These are phyloP conservation scores for Lagocephalus sceleratus DNA, from an alignment of 2,797 vertebrate species.

Conservation along the genomic window DNA sequence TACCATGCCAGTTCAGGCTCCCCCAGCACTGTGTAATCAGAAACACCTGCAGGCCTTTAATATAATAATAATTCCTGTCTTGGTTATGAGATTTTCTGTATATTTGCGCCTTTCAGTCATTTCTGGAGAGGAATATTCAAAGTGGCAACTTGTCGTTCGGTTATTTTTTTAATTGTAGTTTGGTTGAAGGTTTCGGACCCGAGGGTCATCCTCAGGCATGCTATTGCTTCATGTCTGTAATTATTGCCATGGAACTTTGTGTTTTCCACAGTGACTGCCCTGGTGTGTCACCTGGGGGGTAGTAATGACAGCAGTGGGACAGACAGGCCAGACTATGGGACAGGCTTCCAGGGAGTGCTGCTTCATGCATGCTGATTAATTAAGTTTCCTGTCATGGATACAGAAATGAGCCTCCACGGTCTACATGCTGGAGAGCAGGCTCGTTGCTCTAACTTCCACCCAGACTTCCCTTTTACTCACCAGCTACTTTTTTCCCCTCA, in stretches of 20 bases:
- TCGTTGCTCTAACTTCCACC: neutral
- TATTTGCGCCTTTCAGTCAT: slow-evolving; percentile 9
- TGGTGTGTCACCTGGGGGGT: slow-evolving; percentile 18
- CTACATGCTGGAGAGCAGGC: neutral
- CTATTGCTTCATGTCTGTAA: slow-evolving; percentile 46
- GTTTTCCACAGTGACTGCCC: slow-evolving; percentile 19
- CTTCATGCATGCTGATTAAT: slow-evolving; percentile 41
- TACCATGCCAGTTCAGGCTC: slow-evolving; percentile 22
- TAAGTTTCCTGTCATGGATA: slow-evolving; percentile 44
- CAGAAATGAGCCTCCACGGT: slow-evolving; percentile 11
- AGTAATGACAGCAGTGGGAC: slow-evolving; percentile 47
- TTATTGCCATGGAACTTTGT: slow-evolving; percentile 41
- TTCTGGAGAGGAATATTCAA: slow-evolving; percentile 8
- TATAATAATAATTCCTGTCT: slow-evolving; percentile 30
- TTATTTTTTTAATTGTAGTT: neutral
- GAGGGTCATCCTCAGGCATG: slow-evolving; percentile 17
- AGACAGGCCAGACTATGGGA: slow-evolving; percentile 31
- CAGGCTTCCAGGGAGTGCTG: slow-evolving; percentile 24
- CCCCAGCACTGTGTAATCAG: slow-evolving; percentile 24
- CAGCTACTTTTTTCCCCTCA: slow-evolving; percentile 9
- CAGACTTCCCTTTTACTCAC: slow-evolving; percentile 1
- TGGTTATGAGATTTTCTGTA: slow-evolving; percentile 17
- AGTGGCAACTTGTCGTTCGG: slow-evolving; percentile 16
- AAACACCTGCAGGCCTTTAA: slow-evolving; percentile 26
- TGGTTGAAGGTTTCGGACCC: slow-evolving; percentile 1